phyloP scores from a whole-genome alignment of 2,113 vertebrate species.

The Coturnix japonica region DNA sequence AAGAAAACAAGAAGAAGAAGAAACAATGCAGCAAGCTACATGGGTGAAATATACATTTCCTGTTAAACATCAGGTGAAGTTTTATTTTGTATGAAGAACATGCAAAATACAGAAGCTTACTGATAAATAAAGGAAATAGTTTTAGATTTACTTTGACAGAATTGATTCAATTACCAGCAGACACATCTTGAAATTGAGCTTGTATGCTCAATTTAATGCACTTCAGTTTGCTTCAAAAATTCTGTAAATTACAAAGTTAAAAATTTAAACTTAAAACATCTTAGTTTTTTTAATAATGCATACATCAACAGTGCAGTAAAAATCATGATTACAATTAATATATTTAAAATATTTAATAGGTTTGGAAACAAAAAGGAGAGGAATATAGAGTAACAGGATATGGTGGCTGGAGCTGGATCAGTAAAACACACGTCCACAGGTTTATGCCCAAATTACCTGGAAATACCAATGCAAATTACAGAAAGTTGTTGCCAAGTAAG shows the following conservation, averaged over 20 bases:
- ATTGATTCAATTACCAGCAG: background rate
- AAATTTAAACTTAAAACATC: background rate
- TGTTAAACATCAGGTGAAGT: conserved; percentile 92
- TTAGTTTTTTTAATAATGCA: background rate
- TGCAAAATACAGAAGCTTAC: background rate
- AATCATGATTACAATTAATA: background rate
- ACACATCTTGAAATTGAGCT: background rate
- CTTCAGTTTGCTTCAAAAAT: background rate
- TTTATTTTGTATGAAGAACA: background rate
- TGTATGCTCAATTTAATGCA: background rate
- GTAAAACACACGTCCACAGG: conserved; percentile 93
- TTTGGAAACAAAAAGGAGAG: conserved; percentile 99
- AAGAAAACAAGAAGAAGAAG: conserved; percentile 94
- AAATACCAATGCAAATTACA: conserved; percentile 96
- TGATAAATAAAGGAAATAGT: background rate
- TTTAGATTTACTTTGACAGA: background rate
- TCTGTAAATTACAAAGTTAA: background rate
- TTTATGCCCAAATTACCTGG: conserved; percentile 92
- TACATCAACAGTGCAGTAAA: background rate
- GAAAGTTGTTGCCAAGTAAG: conserved; percentile 83
- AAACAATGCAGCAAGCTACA: conserved; percentile 95
- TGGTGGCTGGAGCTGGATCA: conserved; percentile 98
- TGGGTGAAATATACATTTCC: conserved; percentile 98
- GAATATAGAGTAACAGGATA: conserved; percentile 98
- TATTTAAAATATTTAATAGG: conserved; percentile 74